Evolutionary conservation across 2,797 vertebrate species (phyloP).

Genomic region (Tokudaia tokunoshimensis): DNA sequence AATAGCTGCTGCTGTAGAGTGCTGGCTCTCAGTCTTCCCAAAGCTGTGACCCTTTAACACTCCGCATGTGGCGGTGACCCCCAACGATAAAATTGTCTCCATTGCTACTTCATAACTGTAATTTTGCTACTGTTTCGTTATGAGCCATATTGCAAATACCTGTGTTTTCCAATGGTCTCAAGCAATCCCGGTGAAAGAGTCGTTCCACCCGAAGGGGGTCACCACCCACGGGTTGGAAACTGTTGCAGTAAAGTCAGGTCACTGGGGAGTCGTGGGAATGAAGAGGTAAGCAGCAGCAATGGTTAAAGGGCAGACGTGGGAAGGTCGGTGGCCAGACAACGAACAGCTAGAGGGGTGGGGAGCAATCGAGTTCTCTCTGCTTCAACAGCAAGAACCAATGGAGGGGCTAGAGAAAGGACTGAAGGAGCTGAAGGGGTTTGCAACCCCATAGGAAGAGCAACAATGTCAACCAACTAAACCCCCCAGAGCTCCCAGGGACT

Average conservation of each 20-base stretch:
- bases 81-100: neutral
- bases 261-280: too few relatives aligned
- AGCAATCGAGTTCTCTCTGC: too few relatives aligned
- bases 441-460: too few relatives aligned
- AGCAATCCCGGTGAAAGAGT: neutral
- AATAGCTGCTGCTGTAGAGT: too few relatives aligned
- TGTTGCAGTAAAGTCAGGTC: neutral
- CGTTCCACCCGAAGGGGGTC: neutral
- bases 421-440: too few relatives aligned
- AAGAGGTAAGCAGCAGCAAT: neutral
- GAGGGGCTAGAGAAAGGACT: too few relatives aligned
- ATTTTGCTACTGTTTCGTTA: neutral
- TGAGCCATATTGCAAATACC: neutral
- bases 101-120: neutral
- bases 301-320: neutral
- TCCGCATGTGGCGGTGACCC: neutral
- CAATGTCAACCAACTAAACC: too few relatives aligned
- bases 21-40: neutral
- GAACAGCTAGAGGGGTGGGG: neutral
- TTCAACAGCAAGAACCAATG: neutral
- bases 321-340: neutral
- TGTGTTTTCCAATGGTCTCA: neutral
- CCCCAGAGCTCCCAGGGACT: too few relatives aligned
- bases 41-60: neutral
- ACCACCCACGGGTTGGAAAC: neutral